phyloP scores from a whole-genome alignment of 1,140 invertebrate species.

The Phymorhynchus buccinoides region DNA sequence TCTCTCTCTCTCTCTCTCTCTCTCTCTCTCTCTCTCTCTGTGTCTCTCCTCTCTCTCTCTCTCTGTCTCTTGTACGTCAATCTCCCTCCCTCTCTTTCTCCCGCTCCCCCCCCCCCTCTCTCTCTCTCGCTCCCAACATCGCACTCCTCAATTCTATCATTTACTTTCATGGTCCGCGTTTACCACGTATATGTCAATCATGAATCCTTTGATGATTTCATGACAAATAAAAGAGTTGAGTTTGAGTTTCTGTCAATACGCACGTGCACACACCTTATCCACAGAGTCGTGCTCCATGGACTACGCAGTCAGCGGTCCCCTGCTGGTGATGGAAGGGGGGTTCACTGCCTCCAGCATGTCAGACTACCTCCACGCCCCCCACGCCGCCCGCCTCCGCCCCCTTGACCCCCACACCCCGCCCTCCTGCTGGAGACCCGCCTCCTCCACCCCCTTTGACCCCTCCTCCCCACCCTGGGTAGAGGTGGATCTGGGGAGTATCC shows the following conservation, averaged over 20 bases:
- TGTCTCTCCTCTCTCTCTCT: too few relatives aligned
- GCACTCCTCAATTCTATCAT: too few relatives aligned
- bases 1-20: too few relatives aligned
- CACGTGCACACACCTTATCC: too few relatives aligned
- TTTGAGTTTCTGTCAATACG: too few relatives aligned
- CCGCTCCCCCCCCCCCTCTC: background rate
- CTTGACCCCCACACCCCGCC: constrained; percentile 26
- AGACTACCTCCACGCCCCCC: constrained; percentile 46
- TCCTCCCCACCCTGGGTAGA: constrained; percentile 2
- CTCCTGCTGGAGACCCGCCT: constrained; percentile 55
- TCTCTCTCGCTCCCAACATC: background rate
- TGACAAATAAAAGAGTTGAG: too few relatives aligned
- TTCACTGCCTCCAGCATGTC: constrained; percentile 48
- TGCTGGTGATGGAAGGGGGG: constrained; percentile 47
- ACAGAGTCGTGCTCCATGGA: constrained; percentile 58
- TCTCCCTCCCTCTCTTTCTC: background rate
- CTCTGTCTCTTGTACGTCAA: too few relatives aligned
- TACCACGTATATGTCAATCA: too few relatives aligned
- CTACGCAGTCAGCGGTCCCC: constrained; percentile 60
- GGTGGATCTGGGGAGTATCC: constrained; percentile 51
- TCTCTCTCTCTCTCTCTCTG: too few relatives aligned
- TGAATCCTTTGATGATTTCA: too few relatives aligned
- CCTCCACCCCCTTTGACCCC: constrained; percentile 46
- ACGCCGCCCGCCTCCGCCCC: constrained; percentile 47
- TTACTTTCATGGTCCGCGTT: too few relatives aligned